Conservation (phyloP, 2,797 vertebrate species). For the Lutjanus campechanus region DNA sequence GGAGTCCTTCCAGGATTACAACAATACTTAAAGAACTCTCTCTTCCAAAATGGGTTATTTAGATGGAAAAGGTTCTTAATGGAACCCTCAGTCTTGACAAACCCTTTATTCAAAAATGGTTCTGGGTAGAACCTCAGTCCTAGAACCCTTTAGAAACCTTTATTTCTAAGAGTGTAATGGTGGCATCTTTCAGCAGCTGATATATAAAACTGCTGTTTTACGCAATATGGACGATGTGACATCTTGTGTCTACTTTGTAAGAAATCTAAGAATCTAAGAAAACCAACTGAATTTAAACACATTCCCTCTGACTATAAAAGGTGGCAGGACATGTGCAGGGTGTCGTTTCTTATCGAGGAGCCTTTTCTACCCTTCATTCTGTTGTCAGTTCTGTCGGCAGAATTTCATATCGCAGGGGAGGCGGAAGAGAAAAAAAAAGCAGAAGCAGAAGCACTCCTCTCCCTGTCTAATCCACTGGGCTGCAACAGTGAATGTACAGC, state of each 20-base stretch:
- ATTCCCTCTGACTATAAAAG: slow-evolving; percentile 31
- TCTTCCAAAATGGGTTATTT: too few relatives aligned
- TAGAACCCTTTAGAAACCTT: too few relatives aligned
- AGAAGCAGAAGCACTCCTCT: slow-evolving; percentile 45
- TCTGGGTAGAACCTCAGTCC: too few relatives aligned
- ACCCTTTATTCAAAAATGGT: too few relatives aligned
- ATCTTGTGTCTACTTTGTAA: background rate
- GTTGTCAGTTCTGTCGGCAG: slow-evolving; percentile 54
- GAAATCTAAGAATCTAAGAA: slow-evolving; percentile 16
- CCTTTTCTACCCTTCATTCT: slow-evolving; percentile 50
- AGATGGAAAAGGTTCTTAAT: too few relatives aligned
- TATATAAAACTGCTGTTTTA: slow-evolving; percentile 20
- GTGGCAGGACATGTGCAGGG: slow-evolving; percentile 1
- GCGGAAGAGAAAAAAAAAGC: background rate
- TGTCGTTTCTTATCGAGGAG: slow-evolving; percentile 51
- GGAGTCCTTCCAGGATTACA: too few relatives aligned
- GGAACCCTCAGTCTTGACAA: too few relatives aligned
- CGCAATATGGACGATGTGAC: background rate
- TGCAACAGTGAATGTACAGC: slow-evolving; percentile 60
- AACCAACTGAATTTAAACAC: slow-evolving; percentile 17
- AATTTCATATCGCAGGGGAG: slow-evolving; percentile 42
- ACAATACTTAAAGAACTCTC: too few relatives aligned
- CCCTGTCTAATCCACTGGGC: slow-evolving; percentile 66
- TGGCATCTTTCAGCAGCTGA: slow-evolving; percentile 13
- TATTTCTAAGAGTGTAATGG: background rate